Conservation (phyloP, 2,888 invertebrate genomes). For the Phlogophora meticulosa region DNA sequence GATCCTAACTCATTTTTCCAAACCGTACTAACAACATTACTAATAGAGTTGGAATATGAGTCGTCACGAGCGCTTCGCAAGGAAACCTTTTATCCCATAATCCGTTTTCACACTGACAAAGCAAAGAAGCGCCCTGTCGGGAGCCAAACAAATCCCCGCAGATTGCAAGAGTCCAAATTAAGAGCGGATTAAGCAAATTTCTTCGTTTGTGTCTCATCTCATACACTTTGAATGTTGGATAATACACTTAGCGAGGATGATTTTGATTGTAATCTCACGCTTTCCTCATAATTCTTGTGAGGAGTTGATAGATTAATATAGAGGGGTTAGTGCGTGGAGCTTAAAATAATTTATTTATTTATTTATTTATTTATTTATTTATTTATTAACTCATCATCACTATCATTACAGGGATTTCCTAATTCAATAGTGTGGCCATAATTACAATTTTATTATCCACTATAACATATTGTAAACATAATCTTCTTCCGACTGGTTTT, state of each 20-base stretch:
- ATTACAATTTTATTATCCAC: too few relatives aligned
- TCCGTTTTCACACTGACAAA: constrained; percentile 85
- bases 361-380: too few relatives aligned
- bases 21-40: constrained; percentile 61
- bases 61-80: constrained; percentile 69
- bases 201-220: constrained; percentile 73
- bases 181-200: constrained; percentile 83
- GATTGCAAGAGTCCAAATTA: constrained; percentile 84
- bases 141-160: constrained; percentile 81
- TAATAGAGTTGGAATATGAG: constrained; percentile 76
- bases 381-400: too few relatives aligned
- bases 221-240: constrained; percentile 67
- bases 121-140: constrained; percentile 76
- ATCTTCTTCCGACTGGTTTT: too few relatives aligned
- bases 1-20: constrained; percentile 37
- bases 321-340: not conserved
- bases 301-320: constrained; percentile 7
- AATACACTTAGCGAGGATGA: constrained; percentile 63
- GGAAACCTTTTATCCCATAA: constrained; percentile 78
- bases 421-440: too few relatives aligned
- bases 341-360: too few relatives aligned
- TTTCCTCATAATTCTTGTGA: constrained; percentile 39
- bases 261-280: constrained; percentile 61
- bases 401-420: too few relatives aligned
- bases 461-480: too few relatives aligned